Conservation (phyloP, 2,797 vertebrate genomes). For the Pitangus sulphuratus region DNA sequence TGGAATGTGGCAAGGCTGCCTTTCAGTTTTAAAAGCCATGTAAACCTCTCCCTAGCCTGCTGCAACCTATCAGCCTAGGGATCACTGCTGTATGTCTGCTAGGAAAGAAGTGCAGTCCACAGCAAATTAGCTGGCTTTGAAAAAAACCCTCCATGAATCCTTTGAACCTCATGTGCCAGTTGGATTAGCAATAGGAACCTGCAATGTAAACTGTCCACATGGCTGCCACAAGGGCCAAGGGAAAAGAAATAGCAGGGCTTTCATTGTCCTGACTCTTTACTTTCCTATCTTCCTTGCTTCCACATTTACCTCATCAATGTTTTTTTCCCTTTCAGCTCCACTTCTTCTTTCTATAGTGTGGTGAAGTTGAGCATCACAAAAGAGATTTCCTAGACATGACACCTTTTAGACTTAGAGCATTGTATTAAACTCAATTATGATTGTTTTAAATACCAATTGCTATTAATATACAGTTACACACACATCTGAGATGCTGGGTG, state of each 20-base stretch:
- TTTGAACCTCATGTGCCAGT: neutral
- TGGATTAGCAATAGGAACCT: neutral
- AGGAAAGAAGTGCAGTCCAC: neutral
- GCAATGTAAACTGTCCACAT: neutral
- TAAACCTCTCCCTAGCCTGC: slow-evolving; percentile 22
- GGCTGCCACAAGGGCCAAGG: neutral
- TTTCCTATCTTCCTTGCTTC: neutral
- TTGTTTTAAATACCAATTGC: neutral
- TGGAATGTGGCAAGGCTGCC: neutral
- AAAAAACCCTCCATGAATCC: neutral
- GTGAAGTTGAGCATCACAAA: neutral
- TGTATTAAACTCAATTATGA: neutral
- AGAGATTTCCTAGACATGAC: neutral
- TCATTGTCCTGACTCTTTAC: neutral
- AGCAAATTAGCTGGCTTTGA: slow-evolving; percentile 15
- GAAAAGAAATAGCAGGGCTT: neutral
- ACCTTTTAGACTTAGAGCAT: neutral
- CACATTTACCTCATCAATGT: neutral
- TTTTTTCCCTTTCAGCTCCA: neutral
- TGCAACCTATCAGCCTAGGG: neutral
- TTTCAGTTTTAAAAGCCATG: slow-evolving; percentile 37
- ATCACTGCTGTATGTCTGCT: neutral
- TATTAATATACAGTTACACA: neutral
- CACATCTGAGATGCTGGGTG: neutral
- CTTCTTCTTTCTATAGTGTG: neutral